phyloP scores from a whole-genome alignment of 2,888 invertebrate species.

The Amblyjoppa fuscipennis region DNA sequence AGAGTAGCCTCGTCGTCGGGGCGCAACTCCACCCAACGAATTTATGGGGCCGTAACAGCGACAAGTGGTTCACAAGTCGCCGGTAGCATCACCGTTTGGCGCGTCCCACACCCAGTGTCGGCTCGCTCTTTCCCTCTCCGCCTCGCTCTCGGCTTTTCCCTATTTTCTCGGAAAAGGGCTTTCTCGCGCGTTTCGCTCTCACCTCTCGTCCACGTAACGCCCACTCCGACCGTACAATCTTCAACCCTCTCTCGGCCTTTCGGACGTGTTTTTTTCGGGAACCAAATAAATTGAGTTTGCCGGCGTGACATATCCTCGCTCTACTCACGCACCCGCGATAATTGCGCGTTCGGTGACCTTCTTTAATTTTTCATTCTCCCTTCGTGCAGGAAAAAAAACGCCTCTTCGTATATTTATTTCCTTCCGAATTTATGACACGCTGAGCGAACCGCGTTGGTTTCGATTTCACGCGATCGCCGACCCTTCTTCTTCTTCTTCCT shows the following conservation, averaged over 20 bases:
- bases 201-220: conserved; percentile 76
- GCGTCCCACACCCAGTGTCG: conserved; percentile 77
- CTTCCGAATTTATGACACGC: conserved; percentile 54
- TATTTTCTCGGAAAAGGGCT: conserved; percentile 75
- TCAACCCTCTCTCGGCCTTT: conserved; percentile 75
- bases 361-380: conserved; percentile 46
- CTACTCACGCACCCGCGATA: conserved; percentile 60
- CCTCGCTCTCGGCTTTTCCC: conserved; percentile 51
- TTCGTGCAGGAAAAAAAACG: conserved; percentile 2
- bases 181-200: conserved; percentile 78
- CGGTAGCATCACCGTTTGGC: conserved; percentile 88
- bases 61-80: conserved; percentile 88
- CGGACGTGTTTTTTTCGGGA: conserved; percentile 68
- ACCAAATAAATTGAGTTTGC: conserved; percentile 84
- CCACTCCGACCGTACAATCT: conserved; percentile 68
- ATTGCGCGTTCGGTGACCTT: conserved; percentile 53
- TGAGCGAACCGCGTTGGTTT: conserved; percentile 17
- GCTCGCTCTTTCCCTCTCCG: background rate
- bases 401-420: conserved; percentile 44
- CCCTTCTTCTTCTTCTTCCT: conserved; percentile 36
- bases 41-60: conserved; percentile 88
- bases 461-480: conserved; percentile 30
- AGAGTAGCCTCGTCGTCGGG: conserved; percentile 72
- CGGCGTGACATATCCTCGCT: conserved; percentile 69
- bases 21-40: conserved; percentile 78